A percentile compares a stretch with the other conserved stretches of the same genome.
phyloP scores from a whole-genome alignment of 2,888 invertebrate species.

The Mallateleia sp. region DNA sequence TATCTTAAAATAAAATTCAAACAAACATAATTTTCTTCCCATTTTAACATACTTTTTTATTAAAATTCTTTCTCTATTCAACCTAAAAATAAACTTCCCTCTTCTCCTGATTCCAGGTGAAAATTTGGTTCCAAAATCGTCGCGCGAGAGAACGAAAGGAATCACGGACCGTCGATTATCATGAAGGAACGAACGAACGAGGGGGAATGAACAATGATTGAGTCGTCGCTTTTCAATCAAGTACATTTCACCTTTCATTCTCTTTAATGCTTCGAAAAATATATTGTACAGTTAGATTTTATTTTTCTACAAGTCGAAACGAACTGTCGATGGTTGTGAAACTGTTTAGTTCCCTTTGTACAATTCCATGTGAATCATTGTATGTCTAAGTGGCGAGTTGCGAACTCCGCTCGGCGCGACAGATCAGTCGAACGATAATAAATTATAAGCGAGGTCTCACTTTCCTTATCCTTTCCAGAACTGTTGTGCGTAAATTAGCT shows the following conservation, averaged over 20 bases:
- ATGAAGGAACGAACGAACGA: slow-evolving; percentile 2
- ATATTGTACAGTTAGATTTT: slow-evolving; percentile 56
- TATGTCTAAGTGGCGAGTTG: slow-evolving; percentile 24
- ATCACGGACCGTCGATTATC: slow-evolving; percentile 67
- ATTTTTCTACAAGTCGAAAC: slow-evolving; percentile 57
- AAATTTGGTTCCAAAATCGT: slow-evolving; percentile 96
- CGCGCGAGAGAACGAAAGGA: slow-evolving; percentile 94
- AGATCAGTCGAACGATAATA: slow-evolving; percentile 35
- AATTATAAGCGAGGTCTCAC: slow-evolving; percentile 37
- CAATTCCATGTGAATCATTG: slow-evolving; percentile 41
- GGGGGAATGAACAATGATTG: slow-evolving; percentile 45
- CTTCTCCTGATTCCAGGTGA: slow-evolving; percentile 83
- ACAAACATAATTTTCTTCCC: no score
- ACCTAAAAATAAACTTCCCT: no score
- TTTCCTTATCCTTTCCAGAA: slow-evolving; percentile 4
- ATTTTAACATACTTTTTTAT: no score
- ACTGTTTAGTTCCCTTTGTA: slow-evolving; percentile 52
- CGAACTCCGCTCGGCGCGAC: slow-evolving; percentile 21
- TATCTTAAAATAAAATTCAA: no score
- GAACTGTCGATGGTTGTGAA: slow-evolving; percentile 38
- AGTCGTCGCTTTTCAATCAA: background rate
- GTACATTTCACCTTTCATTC: background rate
- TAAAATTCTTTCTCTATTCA: no score
- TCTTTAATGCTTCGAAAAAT: slow-evolving; percentile 60
- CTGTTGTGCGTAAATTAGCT: slow-evolving; percentile 85